Base-by-base conservation (phyloP, 2,888 invertebrate genomes). In the Tetramorium bicarinatum region DNA sequence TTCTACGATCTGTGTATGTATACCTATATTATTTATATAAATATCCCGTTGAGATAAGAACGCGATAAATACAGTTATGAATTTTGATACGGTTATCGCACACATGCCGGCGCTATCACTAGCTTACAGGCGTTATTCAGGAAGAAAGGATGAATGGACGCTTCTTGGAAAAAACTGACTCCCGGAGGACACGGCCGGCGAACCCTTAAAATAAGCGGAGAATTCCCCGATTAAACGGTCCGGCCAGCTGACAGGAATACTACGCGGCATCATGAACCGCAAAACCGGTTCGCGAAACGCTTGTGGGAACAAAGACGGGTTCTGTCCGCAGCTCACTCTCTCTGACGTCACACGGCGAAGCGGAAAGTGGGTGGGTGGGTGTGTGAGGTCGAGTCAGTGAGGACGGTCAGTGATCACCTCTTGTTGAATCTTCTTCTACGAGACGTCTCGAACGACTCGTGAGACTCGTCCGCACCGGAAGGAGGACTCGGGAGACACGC, bases 291-390 rank as follows among this genome's bases (percentile, higher is more conserved):
- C 88, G 92, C 90, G 87, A 91, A 92, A 91, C 91, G 91, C 92
- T 92, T 91, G 91, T 93, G 92, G 91, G 93, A 93, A 94, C 94
- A 94, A 94, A 94, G 93, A 94, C 93, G 90, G 93, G 94, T 93
- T 93, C 85, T 85, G 92, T 92, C 89, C 90, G 90, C 89, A 82
- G 84, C 83, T 61, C 66, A 18, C 71, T 84, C 34, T 84, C 34
- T 59, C 88, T 94, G 94, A 94, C 94, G 94, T 94, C 93, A 94
- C 89, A 79, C 82, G 47, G 82, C 80, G 82, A 85, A 89, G 87
- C 86, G 85, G 87, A 88, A 89, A 88, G 91, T 90, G 91, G 90
- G 90, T 91, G 91, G 92, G 80, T 88, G 88, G 83, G 84, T 86
- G 89, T 85, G 80, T 25, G 83, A 84, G 80, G 71, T 29, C 49